Conservation (phyloP, 2,888 invertebrate species). For the Choristoneura rosaceana region DNA sequence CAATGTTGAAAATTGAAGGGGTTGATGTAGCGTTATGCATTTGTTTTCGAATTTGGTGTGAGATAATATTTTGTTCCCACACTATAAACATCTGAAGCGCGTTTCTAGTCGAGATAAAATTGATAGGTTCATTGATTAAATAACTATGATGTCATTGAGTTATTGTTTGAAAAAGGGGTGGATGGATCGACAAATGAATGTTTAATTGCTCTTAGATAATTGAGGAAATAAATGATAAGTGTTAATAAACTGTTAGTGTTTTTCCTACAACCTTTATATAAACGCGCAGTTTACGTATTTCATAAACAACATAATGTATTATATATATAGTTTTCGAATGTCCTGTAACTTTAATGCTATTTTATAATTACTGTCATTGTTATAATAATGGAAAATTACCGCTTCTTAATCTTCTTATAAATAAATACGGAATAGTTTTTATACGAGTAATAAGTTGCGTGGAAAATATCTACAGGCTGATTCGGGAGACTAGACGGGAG, state of each 20-base stretch:
- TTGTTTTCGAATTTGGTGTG: not conserved
- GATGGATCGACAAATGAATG: slow-evolving; percentile 21
- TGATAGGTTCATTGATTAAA: slow-evolving; percentile 32
- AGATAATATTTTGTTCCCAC: slow-evolving; percentile 60
- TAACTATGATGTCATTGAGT: slow-evolving; percentile 14
- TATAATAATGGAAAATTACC: no score
- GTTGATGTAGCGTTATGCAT: not conserved
- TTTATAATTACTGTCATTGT: no score
- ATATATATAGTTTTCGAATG: no score
- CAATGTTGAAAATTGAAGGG: not conserved
- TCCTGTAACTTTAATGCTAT: no score
- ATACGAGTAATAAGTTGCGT: no score
- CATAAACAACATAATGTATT: no score
- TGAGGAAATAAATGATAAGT: not conserved
- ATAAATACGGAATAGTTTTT: no score
- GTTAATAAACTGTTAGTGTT: not conserved
- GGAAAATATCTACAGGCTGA: no score
- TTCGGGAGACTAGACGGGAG: no score
- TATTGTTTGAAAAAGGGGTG: slow-evolving; percentile 33
- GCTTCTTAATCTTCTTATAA: no score
- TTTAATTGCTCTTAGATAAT: slow-evolving; percentile 24
- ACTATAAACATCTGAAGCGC: slow-evolving; percentile 48
- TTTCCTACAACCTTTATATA: not conserved
- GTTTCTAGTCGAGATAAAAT: slow-evolving; percentile 37
- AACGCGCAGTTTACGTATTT: not conserved